Evolutionary conservation across 1,140 invertebrate species (phyloP).

Genomic region (Ooceraea biroi): DNA sequence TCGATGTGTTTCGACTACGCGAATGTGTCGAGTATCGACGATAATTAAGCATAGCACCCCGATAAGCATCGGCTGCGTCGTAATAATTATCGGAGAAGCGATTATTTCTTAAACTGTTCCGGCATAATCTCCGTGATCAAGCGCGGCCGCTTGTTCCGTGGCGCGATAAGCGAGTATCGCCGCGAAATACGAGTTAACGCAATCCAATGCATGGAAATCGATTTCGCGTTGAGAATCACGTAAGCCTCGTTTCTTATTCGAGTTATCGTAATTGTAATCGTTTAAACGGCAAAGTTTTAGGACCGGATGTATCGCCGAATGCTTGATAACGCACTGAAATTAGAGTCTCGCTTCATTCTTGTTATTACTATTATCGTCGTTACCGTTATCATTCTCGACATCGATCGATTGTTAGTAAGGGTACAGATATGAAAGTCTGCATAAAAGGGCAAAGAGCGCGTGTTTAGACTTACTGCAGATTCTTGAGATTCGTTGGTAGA

Average conservation of each 20-base stretch:
- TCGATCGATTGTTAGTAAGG: not conserved
- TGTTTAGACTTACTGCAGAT: slow-evolving; percentile 67
- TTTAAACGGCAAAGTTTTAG: slow-evolving; percentile 1
- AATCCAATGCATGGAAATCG: slow-evolving; percentile 39
- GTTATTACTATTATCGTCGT: not conserved
- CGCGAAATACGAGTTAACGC: slow-evolving; percentile 37
- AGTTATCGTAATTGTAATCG: slow-evolving; percentile 27
- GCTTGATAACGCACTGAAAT: not conserved
- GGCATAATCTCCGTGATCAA: slow-evolving; percentile 5
- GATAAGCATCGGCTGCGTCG: not conserved
- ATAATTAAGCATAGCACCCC: slow-evolving; percentile 40
- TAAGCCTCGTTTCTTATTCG: slow-evolving; percentile 35
- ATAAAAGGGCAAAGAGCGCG: not conserved
- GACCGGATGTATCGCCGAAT: not conserved
- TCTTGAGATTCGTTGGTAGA: slow-evolving; percentile 38
- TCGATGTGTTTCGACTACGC: not conserved
- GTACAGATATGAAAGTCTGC: not conserved
- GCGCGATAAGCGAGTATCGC: slow-evolving; percentile 33
- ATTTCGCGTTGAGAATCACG: slow-evolving; percentile 22
- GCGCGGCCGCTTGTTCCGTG: not conserved
- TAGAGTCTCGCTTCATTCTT: not conserved
- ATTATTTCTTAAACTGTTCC: slow-evolving; percentile 32
- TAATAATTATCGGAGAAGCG: slow-evolving; percentile 28
- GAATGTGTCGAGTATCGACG: slow-evolving; percentile 24
- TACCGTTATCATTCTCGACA: not conserved